Evolutionary conservation across 2,888 invertebrate genomes (phyloP), one percentile per base, ranked within the genome.

Genomic region (Allygus modestus): DNA sequence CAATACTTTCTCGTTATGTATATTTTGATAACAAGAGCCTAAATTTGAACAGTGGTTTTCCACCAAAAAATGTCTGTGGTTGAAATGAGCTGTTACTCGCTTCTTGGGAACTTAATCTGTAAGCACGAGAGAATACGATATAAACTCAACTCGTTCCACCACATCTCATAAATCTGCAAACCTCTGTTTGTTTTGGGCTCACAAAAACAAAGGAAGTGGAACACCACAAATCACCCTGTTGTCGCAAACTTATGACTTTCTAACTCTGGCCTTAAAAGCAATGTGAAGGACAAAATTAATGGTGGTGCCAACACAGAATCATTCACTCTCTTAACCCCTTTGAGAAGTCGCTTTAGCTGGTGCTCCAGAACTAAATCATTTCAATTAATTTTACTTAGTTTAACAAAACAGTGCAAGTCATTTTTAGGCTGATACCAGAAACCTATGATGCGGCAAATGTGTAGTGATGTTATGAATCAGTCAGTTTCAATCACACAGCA

Each of bases 191-290:
- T 71, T 71, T 41, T 71, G 28, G 65, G 28, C 17, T 31, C 28
- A 54, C 54, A 65, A 65, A 71, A 71, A 71, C 71, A 71, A 71
- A 71, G 71, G 71, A 71, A 37, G 71, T 41, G 37, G n/a, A 23
- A 71, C 33, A 41, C 71, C 71, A 71, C 71, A 71, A 71, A 71
- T 71, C 71, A 71, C 71, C 20, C 33, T 26, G 65, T 17, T 69
- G 69, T 71, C 71, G 41, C 71, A 20, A 41, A 71, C 71, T 71
- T 71, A 71, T 41, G 71, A 41, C 71, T 71, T 41, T 37, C 71
- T 71, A 71, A 71, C 71, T 37, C 41, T 12, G 41, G 41, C 41
- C 41, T 71, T 71, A 71, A 71, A 71, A 71, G 71, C 71, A 71
- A 23, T 71, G 41, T 71, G 71, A 71, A 71, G 41, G 71, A 71